phyloP scores from a whole-genome alignment of 2,113 vertebrate species.

The Phalacrocorax carbo region DNA sequence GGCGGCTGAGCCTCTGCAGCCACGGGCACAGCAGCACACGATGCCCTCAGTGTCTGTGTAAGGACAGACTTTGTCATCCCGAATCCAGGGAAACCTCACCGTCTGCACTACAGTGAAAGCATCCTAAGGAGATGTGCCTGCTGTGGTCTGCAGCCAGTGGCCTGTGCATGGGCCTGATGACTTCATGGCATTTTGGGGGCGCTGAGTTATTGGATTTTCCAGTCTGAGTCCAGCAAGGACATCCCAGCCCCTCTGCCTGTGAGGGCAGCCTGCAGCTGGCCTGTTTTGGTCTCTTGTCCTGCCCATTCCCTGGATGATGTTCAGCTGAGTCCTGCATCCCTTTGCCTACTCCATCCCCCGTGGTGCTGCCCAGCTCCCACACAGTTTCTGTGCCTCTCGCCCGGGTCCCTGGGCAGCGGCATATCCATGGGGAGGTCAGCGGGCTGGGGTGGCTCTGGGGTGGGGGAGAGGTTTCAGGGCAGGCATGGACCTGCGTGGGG shows the following conservation, averaged over 20 bases:
- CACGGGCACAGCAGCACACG: fast-evolving
- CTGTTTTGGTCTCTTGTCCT: background rate
- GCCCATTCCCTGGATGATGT: background rate
- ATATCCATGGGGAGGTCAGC: fast-evolving
- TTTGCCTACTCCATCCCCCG: background rate
- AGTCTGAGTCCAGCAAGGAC: background rate
- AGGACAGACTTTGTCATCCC: background rate
- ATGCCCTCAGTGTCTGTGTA: fast-evolving
- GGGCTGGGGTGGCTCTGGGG: background rate
- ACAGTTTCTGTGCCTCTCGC: background rate
- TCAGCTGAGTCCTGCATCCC: background rate
- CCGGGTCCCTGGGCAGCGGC: background rate
- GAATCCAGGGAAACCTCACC: fast-evolving
- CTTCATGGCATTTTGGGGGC: fast-evolving
- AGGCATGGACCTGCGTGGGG: fast-evolving
- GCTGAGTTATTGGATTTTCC: background rate
- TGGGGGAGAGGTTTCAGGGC: background rate
- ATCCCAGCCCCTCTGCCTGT: background rate
- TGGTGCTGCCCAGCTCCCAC: background rate
- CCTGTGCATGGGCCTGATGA: background rate
- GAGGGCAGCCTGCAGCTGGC: fast-evolving
- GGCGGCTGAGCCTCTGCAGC: background rate
- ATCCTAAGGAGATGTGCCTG: background rate
- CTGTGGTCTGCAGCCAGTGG: fast-evolving
- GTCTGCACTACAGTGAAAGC: background rate